Base-by-base conservation (phyloP, 2,113 vertebrate species). In the Aphelocoma coerulescens region DNA sequence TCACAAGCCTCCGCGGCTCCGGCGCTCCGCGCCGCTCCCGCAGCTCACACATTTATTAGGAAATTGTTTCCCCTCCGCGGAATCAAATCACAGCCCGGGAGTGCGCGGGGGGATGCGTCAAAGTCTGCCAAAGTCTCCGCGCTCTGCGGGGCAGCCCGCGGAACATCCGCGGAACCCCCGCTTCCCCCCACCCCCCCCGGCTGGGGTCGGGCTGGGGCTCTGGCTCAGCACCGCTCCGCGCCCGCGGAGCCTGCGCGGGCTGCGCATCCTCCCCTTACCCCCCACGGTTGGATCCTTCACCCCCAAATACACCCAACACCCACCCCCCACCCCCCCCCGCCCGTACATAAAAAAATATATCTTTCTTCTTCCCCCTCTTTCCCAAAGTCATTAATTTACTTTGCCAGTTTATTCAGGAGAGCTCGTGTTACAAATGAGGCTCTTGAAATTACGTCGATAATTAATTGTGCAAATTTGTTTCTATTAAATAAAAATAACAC, bases 401-500 rank as follows among this genome's bases (percentile, higher is more conserved):
- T 86, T 91, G 96, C 97, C 97, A 88, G 97, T 98, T 98, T 98
- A 97, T 97, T 98, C 97, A 97, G 97, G 96, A 98, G 97, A 97
- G 97, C 97, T 97, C 93, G 97, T 96, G 98, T 98, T 98, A 98
- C 98, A 99, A 99, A 99, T 98, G 98, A 99, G 99, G 98, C 99
- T 98, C 99, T 99, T 98, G 98, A 99, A 99, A 99, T 99, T 98
- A 98, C 98, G 98, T 98, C 98, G 98, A 98, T 99, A 99, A 99
- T 99, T 99, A 99, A 99, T 99, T 99, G 99, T 98, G 98, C 98
- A 99, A 99, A 99, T 99, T 99, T 99, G 99, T 99, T 99, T 99
- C 99, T 99, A 99, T 99, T 99, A 99, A 99, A 99, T 99, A 99
- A 99, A 99, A 99, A 99, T 99, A 99, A 99, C 99, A 99, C 99